A percentile compares a stretch with the other conserved stretches of the same genome.
Evolutionary conservation across 2,113 vertebrate genomes (phyloP).

Genomic region (Pan troglodytes): NHGRI_mPanTro3-v2.1_pri NC_072421.2:66955501-66956000

Average conservation of each 20-base stretch:
- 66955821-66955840: conserved; percentile 72
- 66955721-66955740: conserved; percentile 65
- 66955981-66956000: conserved; percentile 65
- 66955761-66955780: conserved; percentile 65
- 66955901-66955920: conserved; percentile 68
- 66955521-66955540: not conserved
- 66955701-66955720: conserved; percentile 61
- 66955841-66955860: conserved; percentile 79
- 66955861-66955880: conserved; percentile 73
- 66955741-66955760: conserved; percentile 69
- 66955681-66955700: conserved; percentile 70
- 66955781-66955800: conserved; percentile 76
- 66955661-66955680: conserved; percentile 51
- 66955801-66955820: conserved; percentile 61
- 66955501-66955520: not conserved
- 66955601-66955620: not conserved
- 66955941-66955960: conserved; percentile 60
- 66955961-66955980: conserved; percentile 72
- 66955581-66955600: conserved; percentile 42
- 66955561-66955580: not conserved
- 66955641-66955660: conserved; percentile 52
- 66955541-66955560: not conserved
- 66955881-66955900: conserved; percentile 76
- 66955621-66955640: conserved; percentile 55
- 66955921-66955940: conserved; percentile 8